Evolutionary conservation across 1,140 invertebrate genomes (phyloP).

Genomic region (Dendrolimus kikuchii): DNA sequence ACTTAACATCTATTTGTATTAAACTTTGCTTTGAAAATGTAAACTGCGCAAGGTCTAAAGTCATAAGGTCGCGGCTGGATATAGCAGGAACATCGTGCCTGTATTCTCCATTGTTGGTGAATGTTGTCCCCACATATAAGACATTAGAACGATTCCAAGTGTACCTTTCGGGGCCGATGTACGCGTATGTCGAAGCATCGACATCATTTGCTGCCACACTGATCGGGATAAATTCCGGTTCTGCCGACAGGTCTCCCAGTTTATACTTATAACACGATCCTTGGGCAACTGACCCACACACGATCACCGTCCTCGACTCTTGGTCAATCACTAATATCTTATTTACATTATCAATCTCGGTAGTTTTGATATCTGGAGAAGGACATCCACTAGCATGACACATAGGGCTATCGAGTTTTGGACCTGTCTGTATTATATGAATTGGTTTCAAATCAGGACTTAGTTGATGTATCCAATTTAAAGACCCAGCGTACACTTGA

Average conservation of each 20-base stretch:
- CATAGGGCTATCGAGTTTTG: constrained; percentile 87
- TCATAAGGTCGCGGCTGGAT: constrained; percentile 86
- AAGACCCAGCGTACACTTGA: constrained; percentile 84
- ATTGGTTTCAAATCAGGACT: constrained; percentile 81
- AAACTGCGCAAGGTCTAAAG: constrained; percentile 84
- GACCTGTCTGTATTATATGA: constrained; percentile 79
- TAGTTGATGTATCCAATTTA: constrained; percentile 89
- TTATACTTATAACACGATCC: constrained; percentile 91
- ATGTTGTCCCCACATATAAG: constrained; percentile 95
- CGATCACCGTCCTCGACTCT: constrained; percentile 84
- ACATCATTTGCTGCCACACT: constrained; percentile 94
- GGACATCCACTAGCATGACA: constrained; percentile 90
- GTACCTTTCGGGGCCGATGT: constrained; percentile 93
- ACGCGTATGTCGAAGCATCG: constrained; percentile 92
- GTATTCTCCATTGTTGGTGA: constrained; percentile 93
- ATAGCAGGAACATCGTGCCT: constrained; percentile 96
- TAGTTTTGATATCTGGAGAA: constrained; percentile 76
- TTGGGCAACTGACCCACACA: constrained; percentile 90
- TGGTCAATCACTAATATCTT: constrained; percentile 93
- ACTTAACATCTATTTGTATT: constrained; percentile 94
- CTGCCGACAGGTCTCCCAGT: constrained; percentile 84
- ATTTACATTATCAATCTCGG: constrained; percentile 88
- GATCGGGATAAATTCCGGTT: constrained; percentile 81
- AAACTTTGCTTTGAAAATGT: constrained; percentile 90
- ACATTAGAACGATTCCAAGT: constrained; percentile 85